phyloP scores from a whole-genome alignment of 2,113 vertebrate genomes.

The Alethe castanea region DNA sequence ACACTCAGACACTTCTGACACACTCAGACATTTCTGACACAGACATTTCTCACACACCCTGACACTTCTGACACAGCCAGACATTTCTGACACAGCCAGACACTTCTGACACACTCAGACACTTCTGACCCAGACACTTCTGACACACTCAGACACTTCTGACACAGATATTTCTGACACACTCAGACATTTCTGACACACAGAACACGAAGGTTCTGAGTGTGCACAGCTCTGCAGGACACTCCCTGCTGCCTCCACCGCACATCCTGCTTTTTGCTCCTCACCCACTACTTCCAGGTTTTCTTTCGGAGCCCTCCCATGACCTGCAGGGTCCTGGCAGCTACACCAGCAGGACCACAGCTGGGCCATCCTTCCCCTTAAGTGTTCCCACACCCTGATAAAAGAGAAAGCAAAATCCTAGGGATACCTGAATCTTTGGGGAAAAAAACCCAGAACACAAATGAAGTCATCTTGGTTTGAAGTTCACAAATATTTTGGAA shows the following conservation, averaged over 20 bases:
- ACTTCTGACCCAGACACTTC: neutral
- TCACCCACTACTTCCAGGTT: neutral
- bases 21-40: neutral
- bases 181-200: neutral
- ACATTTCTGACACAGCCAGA: neutral
- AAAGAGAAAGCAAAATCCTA: neutral
- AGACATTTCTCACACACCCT: neutral
- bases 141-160: neutral
- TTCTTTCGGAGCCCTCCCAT: neutral
- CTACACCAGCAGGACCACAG: neutral
- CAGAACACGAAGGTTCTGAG: neutral
- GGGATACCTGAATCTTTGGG: neutral
- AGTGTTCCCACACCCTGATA: neutral
- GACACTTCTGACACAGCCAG: neutral
- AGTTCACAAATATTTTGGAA: slow-evolving; percentile 14
- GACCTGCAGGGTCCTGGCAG: neutral
- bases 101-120: neutral
- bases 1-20: neutral
- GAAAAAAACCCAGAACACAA: neutral
- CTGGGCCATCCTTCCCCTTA: neutral
- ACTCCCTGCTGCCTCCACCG: neutral
- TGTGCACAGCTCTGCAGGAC: neutral
- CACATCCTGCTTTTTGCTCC: neutral
- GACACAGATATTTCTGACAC: neutral
- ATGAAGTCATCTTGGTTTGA: slow-evolving; percentile 26